These are phyloP conservation scores for Chirona hameri DNA, from an alignment of 2,888 invertebrate genomes.

Conservation along the genomic window DNA sequence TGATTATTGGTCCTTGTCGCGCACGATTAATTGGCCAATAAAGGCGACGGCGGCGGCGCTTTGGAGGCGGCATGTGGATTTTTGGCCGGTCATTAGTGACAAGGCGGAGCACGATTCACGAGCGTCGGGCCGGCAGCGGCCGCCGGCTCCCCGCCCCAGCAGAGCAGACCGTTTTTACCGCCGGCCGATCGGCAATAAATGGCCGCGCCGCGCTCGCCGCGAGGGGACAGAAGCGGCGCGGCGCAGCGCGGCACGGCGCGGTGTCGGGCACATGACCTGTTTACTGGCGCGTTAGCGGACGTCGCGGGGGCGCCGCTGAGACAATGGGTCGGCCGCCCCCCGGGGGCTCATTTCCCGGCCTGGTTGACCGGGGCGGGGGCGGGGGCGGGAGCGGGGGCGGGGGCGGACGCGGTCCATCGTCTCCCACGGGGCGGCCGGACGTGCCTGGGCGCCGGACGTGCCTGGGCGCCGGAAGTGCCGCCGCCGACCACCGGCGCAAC, in stretches of 20 bases:
- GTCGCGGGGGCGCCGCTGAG: not conserved
- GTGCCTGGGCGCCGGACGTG: not conserved
- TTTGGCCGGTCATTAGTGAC: conserved; percentile 26
- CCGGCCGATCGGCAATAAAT: not conserved
- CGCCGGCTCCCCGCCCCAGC: not conserved
- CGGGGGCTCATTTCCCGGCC: not conserved
- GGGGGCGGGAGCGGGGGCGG: too few relatives aligned
- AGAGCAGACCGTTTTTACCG: not conserved
- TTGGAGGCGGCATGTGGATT: conserved; percentile 25
- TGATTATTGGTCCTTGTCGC: conserved; percentile 6
- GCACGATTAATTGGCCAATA: conserved; percentile 11
- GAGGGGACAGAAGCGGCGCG: not conserved
- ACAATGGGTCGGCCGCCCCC: not conserved
- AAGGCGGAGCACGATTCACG: not conserved
- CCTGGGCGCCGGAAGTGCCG: not conserved
- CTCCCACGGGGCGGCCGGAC: not conserved
- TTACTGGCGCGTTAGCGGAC: not conserved
- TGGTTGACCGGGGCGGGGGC: too few relatives aligned
- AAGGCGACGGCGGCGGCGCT: conserved; percentile 10
- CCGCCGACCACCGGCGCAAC: not conserved
- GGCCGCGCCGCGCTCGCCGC: not conserved
- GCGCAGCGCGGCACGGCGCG: not conserved
- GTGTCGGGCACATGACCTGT: not conserved
- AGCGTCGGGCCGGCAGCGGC: not conserved
- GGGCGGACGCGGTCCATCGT: not conserved